Evolutionary conservation across 2,113 vertebrate species (phyloP), one percentile per base, ranked within the genome.

Genomic region (Cebus imitator): DNA sequence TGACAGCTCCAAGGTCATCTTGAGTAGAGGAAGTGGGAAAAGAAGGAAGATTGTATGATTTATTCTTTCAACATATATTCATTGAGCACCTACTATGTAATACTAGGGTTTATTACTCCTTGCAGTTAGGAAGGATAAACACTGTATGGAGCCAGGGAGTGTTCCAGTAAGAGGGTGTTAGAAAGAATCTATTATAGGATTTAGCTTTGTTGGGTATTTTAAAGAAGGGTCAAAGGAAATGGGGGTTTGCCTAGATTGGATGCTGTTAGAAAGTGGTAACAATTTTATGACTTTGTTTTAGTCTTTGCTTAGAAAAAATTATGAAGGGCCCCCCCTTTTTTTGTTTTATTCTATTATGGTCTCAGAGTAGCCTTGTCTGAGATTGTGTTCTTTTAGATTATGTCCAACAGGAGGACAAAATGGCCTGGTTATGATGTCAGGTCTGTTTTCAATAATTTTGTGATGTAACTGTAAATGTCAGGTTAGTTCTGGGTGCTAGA

Each of bases 301-400:
- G 23, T 81, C 55, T 90, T 66, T 70, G 84, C 32, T 79, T 97
- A 78, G 58, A 87, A 17, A 64, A 91, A 95, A 80, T 93, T 97
- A 86, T 81, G 14, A 80, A 95, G 37, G 95, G 32, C 43, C 43
- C 43, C 43, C 52, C 8, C 43, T 92, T 82, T 27, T 40, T 94
- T 92, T 88, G n/a, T 88, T 90, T 86, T 11, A 91, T 82, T 91
- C 91, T 87, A 90, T 58, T 87, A 40, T 90, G 58, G 17, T 75
- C 81, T 93, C 57, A 95, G 84, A 92, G 40, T 70, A 93, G 61
- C 32, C 55, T 95, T 92, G 43, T 79, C 52, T 95, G 58, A 75
- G 45, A 18, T 72, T 95, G 35, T 82, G 32, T 82, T 75, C 66
- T 82, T 95, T 90, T 57, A 76, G 27, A 82, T 78, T 87, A 78